Evolutionary conservation across 2,888 invertebrate genomes (phyloP).

Genomic region (Eudemis profundana): DNA sequence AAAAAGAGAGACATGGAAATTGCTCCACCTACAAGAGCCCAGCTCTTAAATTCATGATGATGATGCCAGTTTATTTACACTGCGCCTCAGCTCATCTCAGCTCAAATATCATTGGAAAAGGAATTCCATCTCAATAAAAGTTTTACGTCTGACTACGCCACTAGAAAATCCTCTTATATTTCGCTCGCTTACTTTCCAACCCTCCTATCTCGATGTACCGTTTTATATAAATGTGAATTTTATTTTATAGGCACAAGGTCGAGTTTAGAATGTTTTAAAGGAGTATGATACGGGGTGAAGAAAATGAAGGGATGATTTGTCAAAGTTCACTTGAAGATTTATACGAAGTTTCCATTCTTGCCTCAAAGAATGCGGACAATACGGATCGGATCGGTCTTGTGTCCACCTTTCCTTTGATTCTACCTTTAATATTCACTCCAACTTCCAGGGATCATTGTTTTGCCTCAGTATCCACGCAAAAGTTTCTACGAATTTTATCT

Average conservation of each 20-base stretch:
- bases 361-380: constrained; percentile 20
- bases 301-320: not conserved
- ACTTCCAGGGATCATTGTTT: not conserved
- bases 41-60: too few relatives aligned
- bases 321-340: constrained; percentile 20
- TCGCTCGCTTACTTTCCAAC: not conserved
- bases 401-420: constrained; percentile 4
- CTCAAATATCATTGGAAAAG: constrained; percentile 7
- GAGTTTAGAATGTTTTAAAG: not conserved
- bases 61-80: too few relatives aligned
- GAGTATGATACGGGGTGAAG: not conserved
- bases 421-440: constrained; percentile 1
- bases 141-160: constrained; percentile 9
- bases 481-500: not conserved
- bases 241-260: not conserved
- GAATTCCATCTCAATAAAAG: constrained; percentile 30
- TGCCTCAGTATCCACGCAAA: not conserved
- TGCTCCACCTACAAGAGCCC: too few relatives aligned
- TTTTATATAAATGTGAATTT: not conserved
- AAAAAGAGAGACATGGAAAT: too few relatives aligned
- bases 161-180: constrained; percentile 23
- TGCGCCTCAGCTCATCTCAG: too few relatives aligned
- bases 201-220: not conserved
- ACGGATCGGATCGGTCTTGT: constrained; percentile 3
- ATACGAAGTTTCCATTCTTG: constrained; percentile 5